Conservation (phyloP, 2,113 vertebrate species). For the Pristiophorus japonicus region DNA sequence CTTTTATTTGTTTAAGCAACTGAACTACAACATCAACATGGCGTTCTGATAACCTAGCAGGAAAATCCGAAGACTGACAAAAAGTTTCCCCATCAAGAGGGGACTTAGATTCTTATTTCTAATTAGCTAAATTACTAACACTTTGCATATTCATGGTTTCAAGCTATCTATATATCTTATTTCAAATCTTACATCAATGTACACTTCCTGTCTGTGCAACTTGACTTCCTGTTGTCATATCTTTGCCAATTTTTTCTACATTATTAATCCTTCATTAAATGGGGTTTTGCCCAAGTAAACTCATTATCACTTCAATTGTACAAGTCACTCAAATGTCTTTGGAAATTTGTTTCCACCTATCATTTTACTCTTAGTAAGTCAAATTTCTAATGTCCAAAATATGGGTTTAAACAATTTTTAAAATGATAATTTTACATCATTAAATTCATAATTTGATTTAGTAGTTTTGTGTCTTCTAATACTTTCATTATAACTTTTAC, state of each 20-base stretch:
- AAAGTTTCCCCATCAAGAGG: too few relatives aligned
- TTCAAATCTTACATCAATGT: background rate
- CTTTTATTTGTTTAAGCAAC: background rate
- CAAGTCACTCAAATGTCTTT: background rate
- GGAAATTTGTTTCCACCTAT: background rate
- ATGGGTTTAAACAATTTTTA: background rate
- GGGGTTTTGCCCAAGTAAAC: background rate
- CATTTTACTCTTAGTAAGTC: background rate
- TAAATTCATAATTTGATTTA: background rate
- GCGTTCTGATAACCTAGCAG: background rate
- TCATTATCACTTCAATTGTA: background rate
- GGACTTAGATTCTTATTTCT: too few relatives aligned
- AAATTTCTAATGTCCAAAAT: background rate
- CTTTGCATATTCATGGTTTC: background rate
- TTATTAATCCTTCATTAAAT: background rate
- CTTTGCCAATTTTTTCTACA: background rate
- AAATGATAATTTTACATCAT: background rate
- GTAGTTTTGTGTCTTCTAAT: background rate
- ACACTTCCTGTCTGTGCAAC: background rate
- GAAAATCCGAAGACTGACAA: background rate
- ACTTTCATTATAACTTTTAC: background rate
- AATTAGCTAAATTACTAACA: background rate
- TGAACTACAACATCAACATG: background rate
- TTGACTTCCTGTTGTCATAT: background rate
- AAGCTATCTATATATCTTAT: background rate